Evolutionary conservation across 2,113 vertebrate species (phyloP).

Genomic region (Sterrhoptilus dennistouni): DNA sequence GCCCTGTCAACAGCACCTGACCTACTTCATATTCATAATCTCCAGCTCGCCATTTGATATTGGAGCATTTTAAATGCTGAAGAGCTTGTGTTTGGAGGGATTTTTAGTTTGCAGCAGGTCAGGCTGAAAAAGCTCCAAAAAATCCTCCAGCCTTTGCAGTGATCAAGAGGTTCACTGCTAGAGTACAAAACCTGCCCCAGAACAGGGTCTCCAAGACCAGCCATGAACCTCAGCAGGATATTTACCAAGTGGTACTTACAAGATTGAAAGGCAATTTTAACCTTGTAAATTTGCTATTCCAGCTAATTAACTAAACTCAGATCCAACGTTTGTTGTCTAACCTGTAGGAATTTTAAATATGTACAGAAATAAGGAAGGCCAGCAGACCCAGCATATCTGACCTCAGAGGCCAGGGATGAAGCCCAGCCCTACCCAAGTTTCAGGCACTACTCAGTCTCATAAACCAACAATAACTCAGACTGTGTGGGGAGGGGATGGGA

Average conservation of each 20-base stretch:
- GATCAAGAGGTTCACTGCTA: not conserved
- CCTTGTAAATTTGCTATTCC: not conserved
- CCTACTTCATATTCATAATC: not conserved
- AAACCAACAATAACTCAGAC: not conserved
- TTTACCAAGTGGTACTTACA: not conserved
- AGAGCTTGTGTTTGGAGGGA: not conserved
- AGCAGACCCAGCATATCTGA: not conserved
- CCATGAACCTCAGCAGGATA: not conserved
- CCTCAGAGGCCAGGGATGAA: not conserved
- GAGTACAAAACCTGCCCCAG: not conserved
- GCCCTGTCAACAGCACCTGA: not conserved
- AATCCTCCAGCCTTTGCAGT: not conserved
- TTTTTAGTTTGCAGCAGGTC: not conserved
- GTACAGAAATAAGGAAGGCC: accelerated
- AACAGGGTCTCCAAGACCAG: not conserved
- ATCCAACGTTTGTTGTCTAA: not conserved
- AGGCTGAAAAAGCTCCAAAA: not conserved
- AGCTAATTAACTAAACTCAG: not conserved
- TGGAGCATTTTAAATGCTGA: not conserved
- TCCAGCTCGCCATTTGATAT: not conserved
- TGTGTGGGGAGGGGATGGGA: not conserved
- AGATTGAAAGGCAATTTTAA: not conserved
- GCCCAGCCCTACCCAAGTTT: not conserved
- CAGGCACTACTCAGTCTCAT: not conserved
- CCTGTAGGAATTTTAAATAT: not conserved